Conservation (phyloP, 2,888 invertebrate species). For the Lochmaea capreae region DNA sequence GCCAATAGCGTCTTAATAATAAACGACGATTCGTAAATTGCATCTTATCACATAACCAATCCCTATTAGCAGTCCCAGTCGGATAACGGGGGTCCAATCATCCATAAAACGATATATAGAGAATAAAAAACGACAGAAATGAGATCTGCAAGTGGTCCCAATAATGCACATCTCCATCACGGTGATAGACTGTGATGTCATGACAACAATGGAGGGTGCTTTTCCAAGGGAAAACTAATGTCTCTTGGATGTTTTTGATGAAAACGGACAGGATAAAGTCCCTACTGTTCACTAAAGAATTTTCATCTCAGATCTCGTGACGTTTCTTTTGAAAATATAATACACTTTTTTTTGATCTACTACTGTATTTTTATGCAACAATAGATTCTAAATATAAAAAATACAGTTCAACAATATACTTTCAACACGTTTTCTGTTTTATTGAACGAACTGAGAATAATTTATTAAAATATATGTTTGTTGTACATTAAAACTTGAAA, state of each 20-base stretch:
- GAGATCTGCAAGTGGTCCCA: constrained; percentile 31
- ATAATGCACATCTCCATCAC: constrained; percentile 46
- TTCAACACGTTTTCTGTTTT: background rate
- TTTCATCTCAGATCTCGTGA: constrained; percentile 23
- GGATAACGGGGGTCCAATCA: constrained; percentile 16
- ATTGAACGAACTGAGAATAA: background rate
- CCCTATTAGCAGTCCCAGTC: constrained; percentile 15
- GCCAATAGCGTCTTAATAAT: too few species aligned
- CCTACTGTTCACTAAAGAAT: constrained; percentile 50
- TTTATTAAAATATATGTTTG: too few species aligned
- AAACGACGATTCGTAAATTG: too few species aligned
- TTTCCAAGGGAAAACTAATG: constrained; percentile 41
- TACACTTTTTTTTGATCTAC: constrained; percentile 15
- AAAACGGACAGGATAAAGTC: constrained; percentile 52
- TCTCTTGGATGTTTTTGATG: constrained; percentile 47
- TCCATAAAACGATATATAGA: constrained; percentile 15
- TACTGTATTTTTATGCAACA: constrained; percentile 13
- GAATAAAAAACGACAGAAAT: constrained; percentile 26
- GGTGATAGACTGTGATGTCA: constrained; percentile 44
- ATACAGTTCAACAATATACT: background rate
- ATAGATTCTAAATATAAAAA: background rate
- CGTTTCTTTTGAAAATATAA: constrained; percentile 29
- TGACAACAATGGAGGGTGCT: constrained; percentile 43
- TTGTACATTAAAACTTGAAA: too few species aligned
- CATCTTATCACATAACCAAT: too few species aligned